These are phyloP conservation scores for Thereuonema tuberculata DNA, from an alignment of 1,140 invertebrate genomes.

Conservation along the genomic window DNA sequence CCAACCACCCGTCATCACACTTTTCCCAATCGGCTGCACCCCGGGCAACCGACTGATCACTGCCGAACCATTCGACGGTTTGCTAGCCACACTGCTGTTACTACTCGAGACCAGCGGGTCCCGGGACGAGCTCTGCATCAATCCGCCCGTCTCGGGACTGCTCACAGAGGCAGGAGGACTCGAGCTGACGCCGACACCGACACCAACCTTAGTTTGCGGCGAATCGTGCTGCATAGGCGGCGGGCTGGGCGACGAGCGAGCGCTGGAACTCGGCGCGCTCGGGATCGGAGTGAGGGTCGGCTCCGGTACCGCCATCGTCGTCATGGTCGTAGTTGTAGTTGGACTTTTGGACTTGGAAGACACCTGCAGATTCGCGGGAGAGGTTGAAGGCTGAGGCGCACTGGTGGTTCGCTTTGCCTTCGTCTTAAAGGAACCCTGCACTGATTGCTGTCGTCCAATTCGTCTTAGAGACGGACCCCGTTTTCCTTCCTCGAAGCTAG, in stretches of 20 bases:
- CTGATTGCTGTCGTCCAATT: slow-evolving; percentile 22
- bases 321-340: neutral
- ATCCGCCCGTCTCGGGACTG: neutral
- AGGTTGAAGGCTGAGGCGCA: slow-evolving; percentile 1
- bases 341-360: neutral
- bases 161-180: slow-evolving; percentile 2
- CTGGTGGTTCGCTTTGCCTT: slow-evolving; percentile 7
- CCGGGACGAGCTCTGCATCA: slow-evolving; percentile 1
- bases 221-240: neutral
- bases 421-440: neutral
- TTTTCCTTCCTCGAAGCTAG: slow-evolving; percentile 23
- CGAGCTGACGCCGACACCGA: neutral
- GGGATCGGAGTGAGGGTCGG: slow-evolving; percentile 7
- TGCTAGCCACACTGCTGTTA: neutral
- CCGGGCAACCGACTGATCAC: slow-evolving; percentile 41
- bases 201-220: neutral
- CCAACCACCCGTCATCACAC: slow-evolving; percentile 42
- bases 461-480: slow-evolving; percentile 12
- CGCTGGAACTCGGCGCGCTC: slow-evolving; percentile 4
- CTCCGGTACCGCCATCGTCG: neutral
- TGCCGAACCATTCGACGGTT: slow-evolving; percentile 22
- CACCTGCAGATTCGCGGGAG: neutral
- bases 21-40: slow-evolving; percentile 46
- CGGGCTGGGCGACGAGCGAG: neutral
- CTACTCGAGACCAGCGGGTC: neutral